phyloP scores from a whole-genome alignment of 2,888 invertebrate genomes.

The Sisyra terminalis region DNA sequence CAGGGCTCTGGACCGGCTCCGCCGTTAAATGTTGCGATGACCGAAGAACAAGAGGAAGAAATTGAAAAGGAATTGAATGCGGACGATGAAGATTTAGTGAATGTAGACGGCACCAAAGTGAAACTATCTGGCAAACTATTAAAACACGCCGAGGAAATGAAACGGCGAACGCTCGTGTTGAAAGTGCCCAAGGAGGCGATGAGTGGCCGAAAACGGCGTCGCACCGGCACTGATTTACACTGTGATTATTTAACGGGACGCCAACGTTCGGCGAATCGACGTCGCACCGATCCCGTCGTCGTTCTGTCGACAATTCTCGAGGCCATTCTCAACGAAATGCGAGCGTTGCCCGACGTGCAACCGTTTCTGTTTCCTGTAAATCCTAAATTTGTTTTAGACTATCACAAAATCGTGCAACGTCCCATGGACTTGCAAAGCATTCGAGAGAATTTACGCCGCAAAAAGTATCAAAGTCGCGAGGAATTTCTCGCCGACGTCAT shows the following conservation, averaged over 20 bases:
- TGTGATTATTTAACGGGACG: constrained; percentile 82
- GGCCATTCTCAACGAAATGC: constrained; percentile 79
- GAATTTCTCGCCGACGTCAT: constrained; percentile 90
- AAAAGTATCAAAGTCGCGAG: constrained; percentile 88
- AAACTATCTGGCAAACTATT: constrained; percentile 76
- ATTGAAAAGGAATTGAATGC: constrained; percentile 59
- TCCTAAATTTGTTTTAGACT: constrained; percentile 85
- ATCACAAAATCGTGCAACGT: constrained; percentile 75
- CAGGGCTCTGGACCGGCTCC: constrained; percentile 47
- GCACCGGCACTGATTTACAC: constrained; percentile 52
- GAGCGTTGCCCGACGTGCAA: constrained; percentile 80
- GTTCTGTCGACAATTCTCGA: constrained; percentile 85
- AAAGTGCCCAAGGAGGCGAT: constrained; percentile 64
- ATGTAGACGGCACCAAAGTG: constrained; percentile 89
- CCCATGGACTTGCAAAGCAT: constrained; percentile 98
- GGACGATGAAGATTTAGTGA: constrained; percentile 75
- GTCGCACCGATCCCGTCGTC: constrained; percentile 91
- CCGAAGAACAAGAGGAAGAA: constrained; percentile 71
- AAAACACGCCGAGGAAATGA: constrained; percentile 78
- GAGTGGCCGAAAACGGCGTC: constrained; percentile 40
- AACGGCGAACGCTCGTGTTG: constrained; percentile 56
- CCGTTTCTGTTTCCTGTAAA: constrained; percentile 92
- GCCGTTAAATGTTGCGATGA: constrained; percentile 50
- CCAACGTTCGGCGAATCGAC: constrained; percentile 68
- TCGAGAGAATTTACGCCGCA: constrained; percentile 71